A percentile compares a stretch with the other conserved stretches of the same genome.
phyloP scores from a whole-genome alignment of 2,888 invertebrate species.

The Campoplex capitator region DNA sequence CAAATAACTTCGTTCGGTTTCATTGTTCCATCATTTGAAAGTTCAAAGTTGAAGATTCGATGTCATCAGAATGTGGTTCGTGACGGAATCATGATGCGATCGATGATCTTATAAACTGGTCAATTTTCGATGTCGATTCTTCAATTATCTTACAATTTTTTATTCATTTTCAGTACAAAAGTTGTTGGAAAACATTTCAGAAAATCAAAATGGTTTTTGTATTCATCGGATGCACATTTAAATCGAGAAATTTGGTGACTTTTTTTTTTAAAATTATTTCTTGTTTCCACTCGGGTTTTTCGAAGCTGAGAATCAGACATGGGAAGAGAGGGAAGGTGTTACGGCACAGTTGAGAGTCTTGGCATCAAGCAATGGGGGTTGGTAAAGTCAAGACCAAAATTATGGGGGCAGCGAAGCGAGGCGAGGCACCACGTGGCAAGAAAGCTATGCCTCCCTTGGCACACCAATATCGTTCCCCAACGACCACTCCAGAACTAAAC shows the following conservation, averaged over 20 bases:
- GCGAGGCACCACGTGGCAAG: slow-evolving; percentile 81
- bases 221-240: too few relatives aligned
- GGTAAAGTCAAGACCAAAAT: slow-evolving; percentile 75
- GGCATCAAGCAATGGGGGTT: slow-evolving; percentile 42
- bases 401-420: slow-evolving; percentile 81
- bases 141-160: slow-evolving; percentile 5
- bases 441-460: slow-evolving; percentile 83
- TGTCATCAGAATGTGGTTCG: background rate
- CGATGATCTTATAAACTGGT: background rate
- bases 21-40: background rate
- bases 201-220: too few relatives aligned
- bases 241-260: background rate
- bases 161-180: too few relatives aligned
- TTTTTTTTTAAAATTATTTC: too few relatives aligned
- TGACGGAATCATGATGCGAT: background rate
- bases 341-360: slow-evolving; percentile 54
- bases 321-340: slow-evolving; percentile 60
- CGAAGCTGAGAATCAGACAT: slow-evolving; percentile 14
- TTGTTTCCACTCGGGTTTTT: background rate
- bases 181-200: too few relatives aligned
- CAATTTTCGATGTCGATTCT: slow-evolving; percentile 4
- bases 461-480: slow-evolving; percentile 83
- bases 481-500: slow-evolving; percentile 83
- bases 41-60: background rate
- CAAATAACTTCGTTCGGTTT: background rate